Conservation (phyloP, 2,113 vertebrate genomes). For the Prietella phreatophila region DNA sequence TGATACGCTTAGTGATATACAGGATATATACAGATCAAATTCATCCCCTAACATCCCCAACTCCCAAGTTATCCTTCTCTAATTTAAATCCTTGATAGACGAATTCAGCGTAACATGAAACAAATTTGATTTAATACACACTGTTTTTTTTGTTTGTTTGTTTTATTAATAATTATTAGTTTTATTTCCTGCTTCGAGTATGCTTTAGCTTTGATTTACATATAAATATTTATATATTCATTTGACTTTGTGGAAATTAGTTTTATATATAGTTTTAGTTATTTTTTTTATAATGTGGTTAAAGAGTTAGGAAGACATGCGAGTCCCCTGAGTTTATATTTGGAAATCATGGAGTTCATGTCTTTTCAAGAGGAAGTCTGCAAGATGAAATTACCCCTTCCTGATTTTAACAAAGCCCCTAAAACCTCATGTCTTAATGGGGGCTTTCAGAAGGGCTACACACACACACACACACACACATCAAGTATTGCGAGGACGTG, state of each 20-base stretch:
- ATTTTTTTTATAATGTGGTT: not conserved
- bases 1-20: not conserved
- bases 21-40: not conserved
- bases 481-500: slow-evolving; percentile 36
- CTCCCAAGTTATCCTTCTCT: too few relatives aligned
- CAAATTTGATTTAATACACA: not conserved
- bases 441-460: slow-evolving; percentile 42
- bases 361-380: slow-evolving; percentile 55
- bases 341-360: slow-evolving; percentile 53
- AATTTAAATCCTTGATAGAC: too few relatives aligned
- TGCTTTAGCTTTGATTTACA: too few relatives aligned
- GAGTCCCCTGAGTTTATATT: not conserved
- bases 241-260: not conserved
- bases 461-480: slow-evolving; percentile 50
- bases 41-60: too few relatives aligned
- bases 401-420: slow-evolving; percentile 64
- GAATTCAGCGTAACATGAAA: not conserved
- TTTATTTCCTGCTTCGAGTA: too few relatives aligned
- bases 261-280: too few relatives aligned
- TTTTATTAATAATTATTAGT: not conserved
- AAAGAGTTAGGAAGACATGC: not conserved
- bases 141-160: too few relatives aligned
- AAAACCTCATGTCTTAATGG: slow-evolving; percentile 61
- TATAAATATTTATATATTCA: too few relatives aligned
- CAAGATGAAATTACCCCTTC: slow-evolving; percentile 59